phyloP scores from a whole-genome alignment of 2,888 invertebrate species.

The Eupithecia exiguata region DNA sequence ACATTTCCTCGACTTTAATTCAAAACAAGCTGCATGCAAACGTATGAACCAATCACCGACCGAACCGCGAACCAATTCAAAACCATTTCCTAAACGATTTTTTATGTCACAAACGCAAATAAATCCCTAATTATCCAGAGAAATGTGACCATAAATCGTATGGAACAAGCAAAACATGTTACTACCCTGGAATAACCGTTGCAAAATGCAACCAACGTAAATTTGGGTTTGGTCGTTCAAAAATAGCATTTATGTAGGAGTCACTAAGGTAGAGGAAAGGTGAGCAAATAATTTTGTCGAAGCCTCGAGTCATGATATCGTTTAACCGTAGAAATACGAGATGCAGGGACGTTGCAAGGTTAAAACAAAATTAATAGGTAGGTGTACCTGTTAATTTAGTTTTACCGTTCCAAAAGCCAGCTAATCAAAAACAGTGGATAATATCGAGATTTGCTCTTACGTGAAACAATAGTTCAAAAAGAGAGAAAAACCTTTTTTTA shows the following conservation, averaged over 20 bases:
- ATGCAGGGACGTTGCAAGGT: constrained; percentile 11
- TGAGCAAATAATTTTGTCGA: constrained; percentile 12
- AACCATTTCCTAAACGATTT: constrained; percentile 25
- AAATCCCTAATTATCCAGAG: constrained; percentile 38
- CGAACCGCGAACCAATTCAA: background rate
- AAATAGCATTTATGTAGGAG: constrained; percentile 4
- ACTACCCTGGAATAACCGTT: constrained; percentile 34
- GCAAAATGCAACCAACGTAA: constrained; percentile 21
- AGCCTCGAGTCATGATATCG: constrained; percentile 23
- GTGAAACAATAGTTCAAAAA: no score
- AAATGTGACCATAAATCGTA: constrained; percentile 39
- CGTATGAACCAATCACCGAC: constrained; percentile 1
- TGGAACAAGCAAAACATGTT: constrained; percentile 40
- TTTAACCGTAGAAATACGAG: constrained; percentile 21
- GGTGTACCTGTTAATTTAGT: no score
- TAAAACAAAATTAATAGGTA: no score
- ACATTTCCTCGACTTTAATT: background rate
- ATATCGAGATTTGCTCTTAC: no score
- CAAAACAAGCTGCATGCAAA: constrained; percentile 7
- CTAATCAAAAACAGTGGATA: no score
- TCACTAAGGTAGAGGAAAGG: background rate
- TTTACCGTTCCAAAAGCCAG: no score
- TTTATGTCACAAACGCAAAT: constrained; percentile 28
- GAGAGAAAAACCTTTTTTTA: no score
- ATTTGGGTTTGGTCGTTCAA: background rate